Conservation (phyloP, 2,888 invertebrate genomes). For the Esperia sulphurella region DNA sequence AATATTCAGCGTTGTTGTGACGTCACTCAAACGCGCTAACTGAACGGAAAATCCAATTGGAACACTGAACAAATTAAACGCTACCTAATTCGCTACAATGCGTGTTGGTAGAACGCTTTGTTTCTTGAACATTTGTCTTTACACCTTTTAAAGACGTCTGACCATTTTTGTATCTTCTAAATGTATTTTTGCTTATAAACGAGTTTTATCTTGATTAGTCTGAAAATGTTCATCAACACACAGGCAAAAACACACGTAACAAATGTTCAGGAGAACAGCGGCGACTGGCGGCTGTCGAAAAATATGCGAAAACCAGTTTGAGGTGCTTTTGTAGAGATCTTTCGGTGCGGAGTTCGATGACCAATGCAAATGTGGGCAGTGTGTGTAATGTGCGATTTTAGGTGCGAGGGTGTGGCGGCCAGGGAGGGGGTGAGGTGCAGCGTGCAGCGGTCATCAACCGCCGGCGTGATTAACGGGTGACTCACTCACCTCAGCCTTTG, state of each 20-base stretch:
- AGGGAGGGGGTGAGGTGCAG: slow-evolving; percentile 48
- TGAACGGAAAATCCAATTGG: slow-evolving; percentile 30
- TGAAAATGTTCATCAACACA: slow-evolving; percentile 29
- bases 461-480: slow-evolving; percentile 52
- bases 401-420: slow-evolving; percentile 56
- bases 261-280: slow-evolving; percentile 54
- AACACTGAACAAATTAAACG: slow-evolving; percentile 23
- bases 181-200: slow-evolving; percentile 1
- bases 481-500: slow-evolving; percentile 57
- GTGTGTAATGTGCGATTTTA: slow-evolving; percentile 49
- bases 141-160: not conserved
- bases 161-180: not conserved
- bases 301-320: slow-evolving; percentile 70
- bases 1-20: slow-evolving; percentile 16
- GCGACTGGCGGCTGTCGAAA: slow-evolving; percentile 51
- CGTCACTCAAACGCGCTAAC: slow-evolving; percentile 40
- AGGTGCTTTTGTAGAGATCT: slow-evolving; percentile 66
- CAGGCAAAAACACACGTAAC: slow-evolving; percentile 31
- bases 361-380: slow-evolving; percentile 57
- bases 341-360: slow-evolving; percentile 71
- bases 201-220: slow-evolving; percentile 22
- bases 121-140: slow-evolving; percentile 20
- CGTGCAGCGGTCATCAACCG: slow-evolving; percentile 62
- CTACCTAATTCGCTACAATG: slow-evolving; percentile 11
- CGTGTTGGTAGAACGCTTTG: slow-evolving; percentile 23